Evolutionary conservation across 2,113 vertebrate species (phyloP), one percentile per base, ranked within the genome.

Genomic region (Chlorodrepanis virens): DNA sequence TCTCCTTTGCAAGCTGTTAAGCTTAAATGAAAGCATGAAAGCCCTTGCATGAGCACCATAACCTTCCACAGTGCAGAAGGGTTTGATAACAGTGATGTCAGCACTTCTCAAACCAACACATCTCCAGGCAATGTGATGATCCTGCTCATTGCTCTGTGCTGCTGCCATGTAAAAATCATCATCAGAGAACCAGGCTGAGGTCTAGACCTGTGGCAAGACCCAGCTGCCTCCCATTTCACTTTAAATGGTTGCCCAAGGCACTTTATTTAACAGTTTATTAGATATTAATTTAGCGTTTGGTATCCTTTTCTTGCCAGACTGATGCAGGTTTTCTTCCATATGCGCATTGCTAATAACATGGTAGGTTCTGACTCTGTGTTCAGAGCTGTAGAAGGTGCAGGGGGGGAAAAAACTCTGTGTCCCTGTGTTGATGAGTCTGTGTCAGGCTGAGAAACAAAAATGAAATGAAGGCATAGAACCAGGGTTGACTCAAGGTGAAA

Each of bases 381-480:
- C 37, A 49, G n/a, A 44, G 10, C 6, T 65, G 3, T 49, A 10
- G 27, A 80, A 59, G 10, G 9, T 49, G 11, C 28, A 47, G 11
- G 11, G n/a, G 4, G 3, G 4, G 28, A 53, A 17, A 21, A 24
- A 1, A 0, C 0, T 0, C 7, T 47, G 28, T 76, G 10, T 10
- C 5, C 56, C 31, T 83, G 5, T 44, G 49, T 37, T 8, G 11
- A 25, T 24, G 7, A 71, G 3, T 22, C 29, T 64, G 4, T 71
- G 12, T 25, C 49, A 70, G 39, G 59, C 19, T 47, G 21, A 76
- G 11, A 54, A 75, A 63, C 0, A 20, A 45, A 84, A 84, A 42
- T 3, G 6, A 68, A 85, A 45, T 33, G 4, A 25, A 85, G 12
- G 14, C 21, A 54, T 1, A 19, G 35, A 60, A 31, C 2, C 10